These are phyloP conservation scores for Tachina grossa DNA, from an alignment of 2,888 invertebrate genomes.

Conservation along the genomic window DNA sequence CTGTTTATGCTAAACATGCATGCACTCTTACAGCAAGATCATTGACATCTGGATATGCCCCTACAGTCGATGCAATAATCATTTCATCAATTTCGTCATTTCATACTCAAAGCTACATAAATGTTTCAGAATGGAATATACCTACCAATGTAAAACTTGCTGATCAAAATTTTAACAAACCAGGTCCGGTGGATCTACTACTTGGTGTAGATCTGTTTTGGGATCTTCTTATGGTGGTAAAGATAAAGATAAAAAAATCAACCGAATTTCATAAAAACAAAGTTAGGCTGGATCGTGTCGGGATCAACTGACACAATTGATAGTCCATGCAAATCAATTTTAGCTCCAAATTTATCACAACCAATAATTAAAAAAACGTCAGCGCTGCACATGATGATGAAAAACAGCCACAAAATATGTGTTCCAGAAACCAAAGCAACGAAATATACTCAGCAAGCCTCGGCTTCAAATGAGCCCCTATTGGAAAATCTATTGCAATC, in stretches of 20 bases:
- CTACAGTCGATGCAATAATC: conserved; percentile 17
- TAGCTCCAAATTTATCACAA: background rate
- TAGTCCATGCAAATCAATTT: background rate
- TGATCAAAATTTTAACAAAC: conserved; percentile 29
- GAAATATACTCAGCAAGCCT: background rate
- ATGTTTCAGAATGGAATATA: conserved; percentile 12
- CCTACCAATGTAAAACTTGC: conserved; percentile 46
- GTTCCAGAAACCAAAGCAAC: background rate
- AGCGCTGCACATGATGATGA: background rate
- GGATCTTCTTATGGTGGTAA: conserved; percentile 45
- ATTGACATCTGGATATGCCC: background rate
- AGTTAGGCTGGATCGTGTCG: conserved; percentile 30
- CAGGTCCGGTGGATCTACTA: conserved; percentile 45
- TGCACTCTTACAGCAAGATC: conserved; percentile 20
- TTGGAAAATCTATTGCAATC: background rate
- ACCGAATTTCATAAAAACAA: conserved; percentile 37
- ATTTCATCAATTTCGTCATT: conserved; percentile 32
- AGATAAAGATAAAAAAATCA: conserved; percentile 26
- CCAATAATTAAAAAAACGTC: background rate
- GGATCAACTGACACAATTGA: background rate
- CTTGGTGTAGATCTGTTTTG: conserved; percentile 51
- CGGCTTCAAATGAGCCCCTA: background rate
- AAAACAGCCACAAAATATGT: background rate
- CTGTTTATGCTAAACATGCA: conserved; percentile 13
- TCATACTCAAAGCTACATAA: conserved; percentile 17